These are phyloP conservation scores for Drosophila pseudotakahashii DNA, from an alignment of 2,888 invertebrate species.

Conservation along the genomic window DNA sequence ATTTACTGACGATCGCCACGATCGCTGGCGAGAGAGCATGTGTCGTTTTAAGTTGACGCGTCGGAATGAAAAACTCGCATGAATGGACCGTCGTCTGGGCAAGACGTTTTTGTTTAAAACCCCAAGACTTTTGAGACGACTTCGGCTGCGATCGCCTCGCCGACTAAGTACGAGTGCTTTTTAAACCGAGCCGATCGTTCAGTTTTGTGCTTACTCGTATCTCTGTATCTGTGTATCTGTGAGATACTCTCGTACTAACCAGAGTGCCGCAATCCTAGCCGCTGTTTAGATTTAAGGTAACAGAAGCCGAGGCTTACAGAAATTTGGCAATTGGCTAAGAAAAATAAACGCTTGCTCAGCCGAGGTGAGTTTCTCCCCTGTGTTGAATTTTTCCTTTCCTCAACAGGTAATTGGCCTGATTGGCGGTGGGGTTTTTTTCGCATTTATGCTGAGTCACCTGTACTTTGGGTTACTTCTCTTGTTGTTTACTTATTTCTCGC, in stretches of 20 bases:
- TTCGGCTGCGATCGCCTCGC: constrained; percentile 54
- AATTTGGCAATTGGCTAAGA: constrained; percentile 58
- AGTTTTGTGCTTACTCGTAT: background rate
- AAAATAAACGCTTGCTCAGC: constrained; percentile 25
- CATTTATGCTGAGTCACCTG: constrained; percentile 64
- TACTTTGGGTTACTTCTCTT: constrained; percentile 27
- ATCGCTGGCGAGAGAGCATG: constrained; percentile 78
- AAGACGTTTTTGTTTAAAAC: constrained; percentile 83
- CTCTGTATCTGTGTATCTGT: constrained; percentile 8
- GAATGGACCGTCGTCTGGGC: constrained; percentile 82
- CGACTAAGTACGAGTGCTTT: constrained; percentile 68
- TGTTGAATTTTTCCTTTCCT: constrained; percentile 68
- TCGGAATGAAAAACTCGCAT: constrained; percentile 85
- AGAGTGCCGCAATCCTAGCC: constrained; percentile 64
- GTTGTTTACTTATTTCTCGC: constrained; percentile 13
- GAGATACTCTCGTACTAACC: constrained; percentile 18
- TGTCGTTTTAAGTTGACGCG: constrained; percentile 82
- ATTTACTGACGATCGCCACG: constrained; percentile 56
- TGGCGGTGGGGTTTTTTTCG: constrained; percentile 11
- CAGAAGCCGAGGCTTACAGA: constrained; percentile 36
- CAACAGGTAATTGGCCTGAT: constrained; percentile 40
- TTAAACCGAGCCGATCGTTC: constrained; percentile 34
- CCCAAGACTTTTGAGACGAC: constrained; percentile 67
- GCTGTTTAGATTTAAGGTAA: constrained; percentile 30
- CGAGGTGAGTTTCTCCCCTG: constrained; percentile 54